phyloP scores from a whole-genome alignment of 2,113 vertebrate species.

The Melanerpes aurifrons region DNA sequence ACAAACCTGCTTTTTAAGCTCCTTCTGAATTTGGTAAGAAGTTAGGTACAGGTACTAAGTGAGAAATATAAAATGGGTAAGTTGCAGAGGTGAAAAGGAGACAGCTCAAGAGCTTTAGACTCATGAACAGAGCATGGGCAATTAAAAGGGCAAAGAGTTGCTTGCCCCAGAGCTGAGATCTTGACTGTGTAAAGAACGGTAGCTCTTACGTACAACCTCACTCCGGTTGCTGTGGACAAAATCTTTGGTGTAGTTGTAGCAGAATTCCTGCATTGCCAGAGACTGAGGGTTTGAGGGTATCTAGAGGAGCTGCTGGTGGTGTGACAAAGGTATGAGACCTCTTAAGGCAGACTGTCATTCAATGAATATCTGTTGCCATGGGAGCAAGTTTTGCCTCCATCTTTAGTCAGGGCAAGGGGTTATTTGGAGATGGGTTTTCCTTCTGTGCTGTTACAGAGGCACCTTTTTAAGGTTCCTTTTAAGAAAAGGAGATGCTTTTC shows the following conservation, averaged over 20 bases:
- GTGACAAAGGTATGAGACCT: not conserved
- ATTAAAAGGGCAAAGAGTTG: not conserved
- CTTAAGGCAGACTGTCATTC: not conserved
- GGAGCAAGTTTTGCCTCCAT: constrained; percentile 4
- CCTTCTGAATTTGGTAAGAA: not conserved
- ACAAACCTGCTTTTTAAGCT: not conserved
- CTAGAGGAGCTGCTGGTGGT: not conserved
- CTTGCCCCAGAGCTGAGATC: not conserved
- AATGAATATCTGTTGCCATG: not conserved
- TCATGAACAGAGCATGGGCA: not conserved
- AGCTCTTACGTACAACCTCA: not conserved
- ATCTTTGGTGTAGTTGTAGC: not conserved
- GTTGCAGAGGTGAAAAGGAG: not conserved
- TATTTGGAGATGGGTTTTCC: not conserved
- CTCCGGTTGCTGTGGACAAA: not conserved
- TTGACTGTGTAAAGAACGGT: not conserved
- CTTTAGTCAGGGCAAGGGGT: not conserved
- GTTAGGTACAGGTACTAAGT: not conserved
- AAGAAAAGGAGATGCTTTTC: not conserved
- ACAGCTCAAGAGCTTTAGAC: not conserved
- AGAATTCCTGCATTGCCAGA: not conserved
- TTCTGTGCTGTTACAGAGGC: not conserved
- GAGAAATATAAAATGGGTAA: not conserved
- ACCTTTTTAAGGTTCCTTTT: not conserved
- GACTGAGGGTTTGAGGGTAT: not conserved